Base-by-base conservation (phyloP, 2,888 invertebrate genomes). In the Megalurothrips usitatus region DNA sequence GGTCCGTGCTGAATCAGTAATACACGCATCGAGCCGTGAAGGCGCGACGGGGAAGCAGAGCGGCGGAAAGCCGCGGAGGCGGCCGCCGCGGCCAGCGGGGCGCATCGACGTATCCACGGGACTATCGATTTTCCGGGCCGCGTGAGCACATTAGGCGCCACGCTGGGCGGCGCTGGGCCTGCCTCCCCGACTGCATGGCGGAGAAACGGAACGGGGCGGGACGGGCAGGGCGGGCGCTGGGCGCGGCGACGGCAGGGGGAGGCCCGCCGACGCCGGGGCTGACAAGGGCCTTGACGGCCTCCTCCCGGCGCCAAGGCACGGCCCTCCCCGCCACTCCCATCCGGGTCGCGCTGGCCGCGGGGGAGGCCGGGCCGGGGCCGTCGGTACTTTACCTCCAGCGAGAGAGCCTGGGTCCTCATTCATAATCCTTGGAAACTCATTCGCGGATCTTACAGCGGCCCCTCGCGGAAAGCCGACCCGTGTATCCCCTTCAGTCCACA, bases 361-460 rank as follows among this genome's bases (percentile, higher is more conserved):
- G 6, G 12, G 23, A 75, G 1, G 12, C 8, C 23, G 26, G 43
- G 10, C 34, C 48, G 34, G n/a, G 23, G 63, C 1, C 26, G 63
- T 26, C 68, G 11, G 34, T 43, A 80, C 85, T 90, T 91, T 90
- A 94, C 95, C 94, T 94, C 93, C 89, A 94, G 90, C 88, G 94
- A 92, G 89, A 93, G 91, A 91, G 91, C 93, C 90, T 93, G 94
- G 91, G 94, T 92, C 94, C 92, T 94, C 94, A 95, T 95, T 94
- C 95, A 95, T 94, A 94, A 87, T 88, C 86, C 83, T 84, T 83
- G 83, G 80, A 82, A 80, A 52, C 81, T 81, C 78, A 12, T 47
- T n/a, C 68, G 23, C 68, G 26, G 68, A 75, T 75, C 68, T 23
- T 75, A 75, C 23, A 75, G 68, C 26, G 23, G 68, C 8, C 12